Conservation (phyloP, 2,113 vertebrate species). For the Terrapene triunguis region DNA sequence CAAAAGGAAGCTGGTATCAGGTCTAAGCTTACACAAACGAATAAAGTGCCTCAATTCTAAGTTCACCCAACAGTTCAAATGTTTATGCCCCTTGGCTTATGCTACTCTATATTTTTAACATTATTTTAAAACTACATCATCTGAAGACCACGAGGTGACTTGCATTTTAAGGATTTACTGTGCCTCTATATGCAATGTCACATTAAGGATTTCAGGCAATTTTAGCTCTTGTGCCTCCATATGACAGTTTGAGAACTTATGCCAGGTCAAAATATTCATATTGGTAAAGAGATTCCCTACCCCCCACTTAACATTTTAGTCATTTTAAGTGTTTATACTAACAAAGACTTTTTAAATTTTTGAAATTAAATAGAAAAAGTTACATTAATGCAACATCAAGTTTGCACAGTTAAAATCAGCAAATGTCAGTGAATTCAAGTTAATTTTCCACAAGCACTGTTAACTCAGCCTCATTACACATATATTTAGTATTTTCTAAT, state of each 20-base stretch:
- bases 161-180: not conserved
- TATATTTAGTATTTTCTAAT: not conserved
- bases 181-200: not conserved
- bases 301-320: not conserved
- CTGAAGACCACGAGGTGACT: not conserved
- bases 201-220: fast-evolving
- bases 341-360: not conserved
- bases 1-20: not conserved
- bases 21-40: not conserved
- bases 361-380: not conserved
- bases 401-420: not conserved
- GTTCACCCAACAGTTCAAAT: not conserved
- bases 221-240: not conserved
- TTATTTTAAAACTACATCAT: not conserved
- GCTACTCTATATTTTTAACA: not conserved
- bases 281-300: not conserved
- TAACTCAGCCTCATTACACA: not conserved
- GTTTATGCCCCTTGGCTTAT: not conserved
- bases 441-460: not conserved
- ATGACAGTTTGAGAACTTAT: not conserved
- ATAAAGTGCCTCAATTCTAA: not conserved
- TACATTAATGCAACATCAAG: not conserved
- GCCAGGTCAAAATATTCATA: not conserved
- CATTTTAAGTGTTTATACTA: not conserved
- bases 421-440: not conserved